A percentile compares a stretch with the other conserved stretches of the same genome.
phyloP scores from a whole-genome alignment of 2,797 vertebrate genomes.

The Coregonus sp. region DNA sequence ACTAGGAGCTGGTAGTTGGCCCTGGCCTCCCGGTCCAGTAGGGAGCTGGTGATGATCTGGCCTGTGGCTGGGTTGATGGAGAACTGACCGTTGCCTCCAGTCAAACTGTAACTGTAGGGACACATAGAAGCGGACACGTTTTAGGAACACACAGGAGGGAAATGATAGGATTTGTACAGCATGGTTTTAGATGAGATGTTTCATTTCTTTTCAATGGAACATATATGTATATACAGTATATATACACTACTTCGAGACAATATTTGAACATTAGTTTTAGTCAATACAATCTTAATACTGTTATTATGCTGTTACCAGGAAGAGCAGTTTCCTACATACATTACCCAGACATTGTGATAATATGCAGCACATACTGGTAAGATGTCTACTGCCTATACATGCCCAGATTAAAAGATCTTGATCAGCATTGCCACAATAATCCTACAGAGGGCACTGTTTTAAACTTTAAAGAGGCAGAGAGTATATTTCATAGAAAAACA shows the following conservation, averaged over 20 bases:
- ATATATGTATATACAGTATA: background rate
- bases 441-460: constrained; percentile 70
- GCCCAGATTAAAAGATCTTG: background rate
- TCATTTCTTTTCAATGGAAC: background rate
- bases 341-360: background rate
- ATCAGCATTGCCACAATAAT: constrained; percentile 11
- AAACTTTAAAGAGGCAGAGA: constrained; percentile 16
- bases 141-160: background rate
- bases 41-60: constrained; percentile 94
- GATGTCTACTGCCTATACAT: background rate
- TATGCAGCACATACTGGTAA: background rate
- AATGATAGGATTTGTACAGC: background rate
- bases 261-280: background rate
- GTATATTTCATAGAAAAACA: constrained; percentile 24
- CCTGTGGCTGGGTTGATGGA: constrained; percentile 97
- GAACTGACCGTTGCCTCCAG: constrained; percentile 90
- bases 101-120: constrained; percentile 86
- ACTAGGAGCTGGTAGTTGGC: constrained; percentile 91
- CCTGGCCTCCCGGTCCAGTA: constrained; percentile 86
- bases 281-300: background rate
- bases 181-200: background rate
- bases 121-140: constrained; percentile 8
- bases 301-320: background rate
- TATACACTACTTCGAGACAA: background rate
- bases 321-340: background rate